A percentile compares a stretch with the other conserved stretches of the same genome.
Conservation (phyloP, 1,140 invertebrate species). For the Drosophila bifasciata region DNA sequence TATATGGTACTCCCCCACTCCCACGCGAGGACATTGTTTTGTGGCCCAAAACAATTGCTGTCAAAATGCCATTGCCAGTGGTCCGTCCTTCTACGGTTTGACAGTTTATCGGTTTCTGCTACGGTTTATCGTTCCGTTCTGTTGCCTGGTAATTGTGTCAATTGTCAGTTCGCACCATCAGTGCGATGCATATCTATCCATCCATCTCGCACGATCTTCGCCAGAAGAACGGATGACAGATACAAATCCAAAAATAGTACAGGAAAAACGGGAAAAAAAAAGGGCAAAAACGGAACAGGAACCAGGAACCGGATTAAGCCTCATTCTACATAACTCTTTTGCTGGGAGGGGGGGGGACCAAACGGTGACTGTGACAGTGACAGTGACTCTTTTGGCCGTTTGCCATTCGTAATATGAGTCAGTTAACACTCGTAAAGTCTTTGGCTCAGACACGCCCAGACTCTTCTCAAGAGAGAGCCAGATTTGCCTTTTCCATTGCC, state of each 20-base stretch:
- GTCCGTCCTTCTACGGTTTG: conserved; percentile 4
- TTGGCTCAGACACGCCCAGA: conserved; percentile 51
- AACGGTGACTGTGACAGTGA: conserved; percentile 7
- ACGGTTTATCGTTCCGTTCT: conserved; percentile 8
- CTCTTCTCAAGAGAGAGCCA: no score
- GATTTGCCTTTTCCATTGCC: conserved; percentile 33
- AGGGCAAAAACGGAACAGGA: conserved; percentile 31
- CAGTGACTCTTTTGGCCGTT: conserved; percentile 61
- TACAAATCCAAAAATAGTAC: no score
- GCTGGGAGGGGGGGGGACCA: no score
- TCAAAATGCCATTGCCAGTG: conserved; percentile 51
- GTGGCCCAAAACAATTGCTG: conserved; percentile 59
- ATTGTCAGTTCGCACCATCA: conserved; percentile 74
- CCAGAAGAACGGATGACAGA: conserved; percentile 27
- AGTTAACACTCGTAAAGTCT: conserved; percentile 65
- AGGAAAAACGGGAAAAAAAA: conserved; percentile 52
- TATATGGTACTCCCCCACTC: conserved; percentile 2
- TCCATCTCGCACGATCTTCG: conserved; percentile 1
- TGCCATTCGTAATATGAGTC: conserved; percentile 76
- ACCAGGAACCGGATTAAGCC: conserved; percentile 21
- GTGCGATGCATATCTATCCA: conserved; percentile 10
- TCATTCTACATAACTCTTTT: conserved; percentile 71
- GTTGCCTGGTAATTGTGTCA: conserved; percentile 67
- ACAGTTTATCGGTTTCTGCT: neutral
- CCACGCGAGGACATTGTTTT: conserved; percentile 42